Base-by-base conservation (phyloP, 2,113 vertebrate genomes). In the Aegotheles bennettii region DNA sequence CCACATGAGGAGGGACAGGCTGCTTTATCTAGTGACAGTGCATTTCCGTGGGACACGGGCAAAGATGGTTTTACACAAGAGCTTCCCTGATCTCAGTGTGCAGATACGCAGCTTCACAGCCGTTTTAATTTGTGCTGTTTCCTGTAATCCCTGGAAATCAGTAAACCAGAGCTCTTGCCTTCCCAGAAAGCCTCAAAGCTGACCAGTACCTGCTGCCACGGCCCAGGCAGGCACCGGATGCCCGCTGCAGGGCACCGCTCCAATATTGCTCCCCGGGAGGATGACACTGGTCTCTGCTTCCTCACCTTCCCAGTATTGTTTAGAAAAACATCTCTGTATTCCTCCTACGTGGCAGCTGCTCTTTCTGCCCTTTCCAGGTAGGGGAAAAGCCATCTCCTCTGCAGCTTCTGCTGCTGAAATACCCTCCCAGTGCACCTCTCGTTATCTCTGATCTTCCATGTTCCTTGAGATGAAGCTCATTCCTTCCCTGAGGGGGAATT, bases 1-100 rank as follows among this genome's bases (percentile, higher is more conserved):
- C 60, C 0, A 5, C 24, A n/a, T 71, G 28, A 47, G 28, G 73
- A 29, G 81, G 77, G 40, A 42, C 31, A n/a, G 56, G 4, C 19
- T 2, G 2, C 11, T 13, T 28, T 42, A 36, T 12, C 54, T 20
- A 26, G 53, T 5, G 17, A 63, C 56, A 16, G n/a, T 7, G 7
- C 3, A 0, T 24, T 51, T 67, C 65, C 0, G 0, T 25, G 71
- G 78, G 82, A 90, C 31, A 20, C 2, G 1, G 43, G 10, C 28
- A 19, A 8, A 31, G 94, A 45, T 15, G 67, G n/a, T 53, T 85
- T 92, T 31, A 38, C 5, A 2, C 20, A 24, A 43, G 89, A 59
- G 35, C 56, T 43, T 59, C 56, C 26, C 51, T 23, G 31, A 26
- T 70, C 42, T 63, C 7, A 0, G 13, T 17, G 31, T 70, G 28